Evolutionary conservation across 2,113 vertebrate genomes (phyloP).

Genomic region (Pollimyrus isidori): DNA sequence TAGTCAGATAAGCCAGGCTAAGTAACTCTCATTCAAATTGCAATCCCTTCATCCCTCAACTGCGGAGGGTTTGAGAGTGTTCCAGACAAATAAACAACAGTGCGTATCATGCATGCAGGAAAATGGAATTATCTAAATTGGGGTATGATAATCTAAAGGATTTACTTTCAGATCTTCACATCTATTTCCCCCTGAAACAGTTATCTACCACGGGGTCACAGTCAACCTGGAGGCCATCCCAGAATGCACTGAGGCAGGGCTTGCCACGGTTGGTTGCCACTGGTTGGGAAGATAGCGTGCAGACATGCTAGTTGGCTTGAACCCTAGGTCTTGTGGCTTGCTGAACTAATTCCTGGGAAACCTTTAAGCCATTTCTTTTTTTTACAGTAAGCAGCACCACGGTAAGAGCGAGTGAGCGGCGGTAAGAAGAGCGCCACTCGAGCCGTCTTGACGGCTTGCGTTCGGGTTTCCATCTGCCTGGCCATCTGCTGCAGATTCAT

Average conservation of each 20-base stretch:
- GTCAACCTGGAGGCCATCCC: background rate
- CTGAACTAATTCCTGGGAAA: background rate
- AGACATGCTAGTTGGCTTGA: background rate
- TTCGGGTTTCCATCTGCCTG: constrained; percentile 6
- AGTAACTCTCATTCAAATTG: background rate
- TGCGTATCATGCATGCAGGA: background rate
- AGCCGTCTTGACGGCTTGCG: background rate
- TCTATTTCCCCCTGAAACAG: background rate
- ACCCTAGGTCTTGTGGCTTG: background rate
- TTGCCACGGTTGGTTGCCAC: background rate
- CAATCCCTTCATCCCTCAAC: background rate
- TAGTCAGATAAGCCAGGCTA: background rate
- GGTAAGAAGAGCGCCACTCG: background rate
- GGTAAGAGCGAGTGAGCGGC: background rate
- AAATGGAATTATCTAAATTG: background rate
- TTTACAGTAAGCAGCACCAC: background rate
- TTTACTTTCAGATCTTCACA: background rate
- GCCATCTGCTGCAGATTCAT: constrained; percentile 10
- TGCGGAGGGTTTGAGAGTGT: background rate
- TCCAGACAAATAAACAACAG: background rate
- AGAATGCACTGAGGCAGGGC: background rate
- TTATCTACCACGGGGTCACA: background rate
- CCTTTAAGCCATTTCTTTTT: background rate
- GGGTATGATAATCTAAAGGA: background rate
- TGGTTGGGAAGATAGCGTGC: background rate